Evolutionary conservation across 2,888 invertebrate species (phyloP), one percentile per base, ranked within the genome.

Genomic region (Zhuqinia jingwanae): DNA sequence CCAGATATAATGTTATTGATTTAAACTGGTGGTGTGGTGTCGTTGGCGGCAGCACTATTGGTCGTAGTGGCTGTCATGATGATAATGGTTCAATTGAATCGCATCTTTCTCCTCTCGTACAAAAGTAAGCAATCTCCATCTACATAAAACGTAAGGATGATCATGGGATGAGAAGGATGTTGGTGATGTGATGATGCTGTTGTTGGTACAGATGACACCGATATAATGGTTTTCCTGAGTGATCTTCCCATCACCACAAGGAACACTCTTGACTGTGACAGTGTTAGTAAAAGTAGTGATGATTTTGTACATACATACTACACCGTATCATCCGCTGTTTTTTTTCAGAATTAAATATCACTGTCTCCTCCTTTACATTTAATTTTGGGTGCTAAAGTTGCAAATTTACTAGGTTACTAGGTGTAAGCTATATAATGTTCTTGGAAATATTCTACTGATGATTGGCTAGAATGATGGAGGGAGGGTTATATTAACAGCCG

Each of bases 151-250:
- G 22, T 22, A 68, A 47, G 20, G 70, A 70, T 70, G 6, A 70
- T 70, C 70, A 10, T 17, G 53, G 5, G 13, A n/a, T n/a, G n/a
- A n/a, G n/a, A n/a, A 36, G 36, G 3, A 36, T 36, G 36, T 3
- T 36, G 36, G 36, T 36, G 36, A n/a, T n/a, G 11, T 42, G 42
- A 36, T 63, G 47, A 70, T 22, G 22, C 45, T 25, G 70, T 25
- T 70, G 45, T n/a, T 70, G 45, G 45, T 68, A 68, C 45, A 68
- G 68, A 70, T 70, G 70, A 70, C 47, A 47, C 47, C 47, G 70
- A 70, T 70, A n/a, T n/a, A 70, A 70, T 47, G 47, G 25, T 22
- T 45, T 70, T 70, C 70, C 47, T 70, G 70, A 47, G 70, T 70
- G 70, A 70, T 70, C 70, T 50, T 47, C 25, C 70, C 70, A 47